Evolutionary conservation across 1,140 invertebrate genomes (phyloP), one percentile per base, ranked within the genome.

Genomic region (Chionoecetes opilio): DNA sequence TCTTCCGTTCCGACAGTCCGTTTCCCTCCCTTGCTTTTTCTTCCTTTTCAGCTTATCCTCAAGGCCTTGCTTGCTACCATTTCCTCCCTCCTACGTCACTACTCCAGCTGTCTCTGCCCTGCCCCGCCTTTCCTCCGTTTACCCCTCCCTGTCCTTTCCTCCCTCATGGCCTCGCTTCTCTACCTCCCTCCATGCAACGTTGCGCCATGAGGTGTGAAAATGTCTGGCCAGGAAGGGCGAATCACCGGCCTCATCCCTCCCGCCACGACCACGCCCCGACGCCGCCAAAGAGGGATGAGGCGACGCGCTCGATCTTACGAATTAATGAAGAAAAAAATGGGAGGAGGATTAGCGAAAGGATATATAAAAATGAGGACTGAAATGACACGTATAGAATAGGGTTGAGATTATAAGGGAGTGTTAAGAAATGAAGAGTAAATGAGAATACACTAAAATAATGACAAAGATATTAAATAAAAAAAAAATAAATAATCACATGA

Each of bases 201-300:
- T 75, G 21, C 63, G 63, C 63, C 63, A 75, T 75, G 63, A 75
- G 63, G 63, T 75, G 63, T 75, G 63, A 75, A 75, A 17, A 75
- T 53, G 21, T 53, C 46, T 53, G 46, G 46, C 8, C 46, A 53
- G 46, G 46, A 53, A n/a, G n/a, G n/a, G 46, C 46, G 46, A 53
- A 53, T 53, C 46, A 53, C 46, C 46, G 46, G 21, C 63, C 63
- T 75, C 63, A 26, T 11, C 63, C 63, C 63, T 75, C 63, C 11
- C 63, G 6, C 63, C 63, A 75, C 63, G 6, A 26, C 63, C 63
- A 75, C 63, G 63, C 63, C 63, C 63, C 21, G n/a, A 75, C 63
- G 63, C 63, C 21, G 63, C 21, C 63, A 6, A 14, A 46, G 63
- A 26, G 8, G n/a, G 63, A 75, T n/a, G 63, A 75, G 63, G 21